Conservation (phyloP, 2,888 invertebrate genomes). For the Toxonevra muliebris region DNA sequence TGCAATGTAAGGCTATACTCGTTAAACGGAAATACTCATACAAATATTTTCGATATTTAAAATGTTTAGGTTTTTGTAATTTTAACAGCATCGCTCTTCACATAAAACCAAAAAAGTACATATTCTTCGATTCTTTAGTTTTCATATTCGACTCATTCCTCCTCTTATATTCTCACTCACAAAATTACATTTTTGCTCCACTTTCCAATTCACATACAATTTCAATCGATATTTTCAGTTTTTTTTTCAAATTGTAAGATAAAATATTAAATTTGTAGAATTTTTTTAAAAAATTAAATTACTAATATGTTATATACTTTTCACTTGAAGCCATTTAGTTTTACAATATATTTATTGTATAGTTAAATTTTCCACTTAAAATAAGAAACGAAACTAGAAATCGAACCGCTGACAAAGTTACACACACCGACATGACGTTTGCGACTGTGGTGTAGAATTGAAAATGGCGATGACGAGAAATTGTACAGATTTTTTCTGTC, state of each 20-base stretch:
- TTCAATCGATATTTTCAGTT: constrained; percentile 44
- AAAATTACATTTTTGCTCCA: constrained; percentile 44
- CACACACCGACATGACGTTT: constrained; percentile 53
- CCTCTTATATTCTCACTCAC: constrained; percentile 8
- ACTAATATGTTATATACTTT: constrained; percentile 20
- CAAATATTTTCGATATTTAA: constrained; percentile 2
- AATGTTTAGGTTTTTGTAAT: not conserved
- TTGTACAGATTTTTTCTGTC: constrained; percentile 40
- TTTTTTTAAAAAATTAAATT: constrained; percentile 14
- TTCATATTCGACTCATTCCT: not conserved
- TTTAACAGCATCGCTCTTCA: too few species aligned
- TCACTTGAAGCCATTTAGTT: constrained; percentile 5
- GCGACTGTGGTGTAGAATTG: constrained; percentile 54
- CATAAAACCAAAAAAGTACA: too few species aligned
- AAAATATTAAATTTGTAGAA: constrained; percentile 20
- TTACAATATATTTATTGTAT: constrained; percentile 14
- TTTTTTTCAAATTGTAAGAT: constrained; percentile 16
- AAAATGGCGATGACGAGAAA: constrained; percentile 54
- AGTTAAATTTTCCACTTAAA: constrained; percentile 30
- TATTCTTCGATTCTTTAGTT: not conserved
- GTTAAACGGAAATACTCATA: constrained; percentile 24
- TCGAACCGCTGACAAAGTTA: constrained; percentile 44
- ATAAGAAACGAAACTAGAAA: constrained; percentile 39
- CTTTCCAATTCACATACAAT: constrained; percentile 41
- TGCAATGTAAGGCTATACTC: not conserved